Evolutionary conservation across 2,113 vertebrate genomes (phyloP).

Genomic region (Rhagologus leucostigma): DNA sequence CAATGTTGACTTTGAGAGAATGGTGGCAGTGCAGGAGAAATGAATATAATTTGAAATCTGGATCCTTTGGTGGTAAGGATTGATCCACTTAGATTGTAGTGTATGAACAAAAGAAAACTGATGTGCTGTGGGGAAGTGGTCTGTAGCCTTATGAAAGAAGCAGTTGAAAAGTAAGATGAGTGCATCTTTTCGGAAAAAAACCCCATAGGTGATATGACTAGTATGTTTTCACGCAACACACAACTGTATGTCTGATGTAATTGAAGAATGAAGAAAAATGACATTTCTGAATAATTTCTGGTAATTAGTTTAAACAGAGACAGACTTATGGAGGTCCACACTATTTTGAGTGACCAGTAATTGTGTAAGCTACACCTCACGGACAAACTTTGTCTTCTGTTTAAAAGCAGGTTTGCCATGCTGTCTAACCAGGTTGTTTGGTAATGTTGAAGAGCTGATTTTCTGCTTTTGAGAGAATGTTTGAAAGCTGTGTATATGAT

Average conservation of each 20-base stretch:
- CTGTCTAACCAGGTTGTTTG: conserved; percentile 5
- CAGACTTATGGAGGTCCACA: neutral
- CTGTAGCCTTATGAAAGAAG: neutral
- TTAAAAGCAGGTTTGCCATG: neutral
- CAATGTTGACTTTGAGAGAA: neutral
- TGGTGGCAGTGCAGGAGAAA: neutral
- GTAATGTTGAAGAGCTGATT: conserved; percentile 22
- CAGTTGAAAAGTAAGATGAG: neutral
- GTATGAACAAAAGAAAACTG: neutral
- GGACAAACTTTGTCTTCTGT: neutral
- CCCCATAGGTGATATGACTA: neutral
- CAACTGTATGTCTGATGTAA: neutral
- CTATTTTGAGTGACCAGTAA: neutral
- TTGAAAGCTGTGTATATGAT: conserved; percentile 35
- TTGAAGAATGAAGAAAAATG: neutral
- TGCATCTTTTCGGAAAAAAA: neutral
- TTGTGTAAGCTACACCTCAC: neutral
- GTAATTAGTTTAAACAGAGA: neutral
- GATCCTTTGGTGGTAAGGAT: neutral
- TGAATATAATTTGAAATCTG: neutral
- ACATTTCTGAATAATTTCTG: neutral
- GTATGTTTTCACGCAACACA: neutral
- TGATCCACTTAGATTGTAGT: neutral
- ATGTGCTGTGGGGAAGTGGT: neutral
- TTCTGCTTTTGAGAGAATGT: conserved; percentile 45